phyloP scores from a whole-genome alignment of 2,888 invertebrate species.

The Rhopalosiphum nymphaeae region DNA sequence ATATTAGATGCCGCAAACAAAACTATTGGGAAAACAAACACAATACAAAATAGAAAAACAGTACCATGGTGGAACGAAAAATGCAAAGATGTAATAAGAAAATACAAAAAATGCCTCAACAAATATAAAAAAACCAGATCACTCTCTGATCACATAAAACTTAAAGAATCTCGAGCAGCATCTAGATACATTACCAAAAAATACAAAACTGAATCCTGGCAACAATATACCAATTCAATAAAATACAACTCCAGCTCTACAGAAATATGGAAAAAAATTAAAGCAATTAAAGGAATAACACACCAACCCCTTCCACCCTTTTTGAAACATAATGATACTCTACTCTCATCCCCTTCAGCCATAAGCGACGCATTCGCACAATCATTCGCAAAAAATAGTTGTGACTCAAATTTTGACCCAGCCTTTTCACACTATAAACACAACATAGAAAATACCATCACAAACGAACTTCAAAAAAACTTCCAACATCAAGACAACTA shows the following conservation, averaged over 20 bases:
- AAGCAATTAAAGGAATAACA: conserved; percentile 26
- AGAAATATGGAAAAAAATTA: conserved; percentile 14
- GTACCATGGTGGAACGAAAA: not conserved
- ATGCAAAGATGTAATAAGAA: not conserved
- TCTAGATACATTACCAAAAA: conserved; percentile 8
- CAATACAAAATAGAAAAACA: not conserved
- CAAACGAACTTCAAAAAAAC: not conserved
- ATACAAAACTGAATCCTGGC: conserved; percentile 20
- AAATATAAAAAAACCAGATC: not conserved
- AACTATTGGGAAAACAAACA: no score
- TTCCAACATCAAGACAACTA: not conserved
- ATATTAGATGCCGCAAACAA: no score
- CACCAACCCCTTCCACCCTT: not conserved
- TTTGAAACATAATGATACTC: not conserved
- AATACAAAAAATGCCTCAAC: no score
- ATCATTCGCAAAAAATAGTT: not conserved
- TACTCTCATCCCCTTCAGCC: not conserved
- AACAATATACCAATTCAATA: conserved; percentile 15
- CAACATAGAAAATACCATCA: not conserved
- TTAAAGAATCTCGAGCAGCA: conserved; percentile 22
- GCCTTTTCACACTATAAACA: not conserved
- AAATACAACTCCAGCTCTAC: not conserved
- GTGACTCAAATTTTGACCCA: not conserved
- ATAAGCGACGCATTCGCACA: no score
- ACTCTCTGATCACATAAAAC: not conserved